Base-by-base conservation (phyloP, 2,888 invertebrate species). In the Sinohyriopsis cumingii region DNA sequence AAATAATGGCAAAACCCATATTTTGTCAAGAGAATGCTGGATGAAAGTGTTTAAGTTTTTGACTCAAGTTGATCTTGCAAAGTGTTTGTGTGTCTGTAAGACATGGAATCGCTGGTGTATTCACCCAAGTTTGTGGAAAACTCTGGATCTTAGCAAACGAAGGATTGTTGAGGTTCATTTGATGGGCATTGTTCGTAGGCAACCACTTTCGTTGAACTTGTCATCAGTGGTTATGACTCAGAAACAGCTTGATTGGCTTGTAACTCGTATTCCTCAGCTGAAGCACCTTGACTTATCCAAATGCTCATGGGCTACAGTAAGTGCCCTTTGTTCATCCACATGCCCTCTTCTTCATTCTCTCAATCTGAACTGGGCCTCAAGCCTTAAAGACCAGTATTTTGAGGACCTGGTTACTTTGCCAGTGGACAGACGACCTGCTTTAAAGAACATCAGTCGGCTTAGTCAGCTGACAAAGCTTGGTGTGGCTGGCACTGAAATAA, bases 161-260 rank as follows among this genome's bases (percentile, higher is more conserved):
- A 68, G 76, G 93, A 94, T 80, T 92, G 95, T 68, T 93, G 94
- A 94, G 3, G 92, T 93, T 1, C 93, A 95, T 84, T 88, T 96
- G 69, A 93, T 94, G 24, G 96, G 96, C 15, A 94, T 97, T 77
- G 95, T 96, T 55, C 93, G 96, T 7, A 93, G 97, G 0, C 98
- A 98, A 89, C 98, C 98, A 0, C 93, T 94, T 77, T 92, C 92
- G 67, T 92, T 98, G n/a, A 93, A 94, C 33, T 92, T 98, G 60
- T 95, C 96, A 90, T 96, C 96, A 95, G 95, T 96, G 78, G 94
- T 94, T 80, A 93, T 97, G 72, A 95, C 95, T 53, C 93, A 95
- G 83, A 92, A 95, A 67, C 97, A 98, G 89, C 91, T 98, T n/a
- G 93, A 94, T 1, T 98, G 98, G 98, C 90, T 98, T n/a, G 92